Evolutionary conservation across 2,113 vertebrate genomes (phyloP).

Genomic region (Vidua chalybeata): DNA sequence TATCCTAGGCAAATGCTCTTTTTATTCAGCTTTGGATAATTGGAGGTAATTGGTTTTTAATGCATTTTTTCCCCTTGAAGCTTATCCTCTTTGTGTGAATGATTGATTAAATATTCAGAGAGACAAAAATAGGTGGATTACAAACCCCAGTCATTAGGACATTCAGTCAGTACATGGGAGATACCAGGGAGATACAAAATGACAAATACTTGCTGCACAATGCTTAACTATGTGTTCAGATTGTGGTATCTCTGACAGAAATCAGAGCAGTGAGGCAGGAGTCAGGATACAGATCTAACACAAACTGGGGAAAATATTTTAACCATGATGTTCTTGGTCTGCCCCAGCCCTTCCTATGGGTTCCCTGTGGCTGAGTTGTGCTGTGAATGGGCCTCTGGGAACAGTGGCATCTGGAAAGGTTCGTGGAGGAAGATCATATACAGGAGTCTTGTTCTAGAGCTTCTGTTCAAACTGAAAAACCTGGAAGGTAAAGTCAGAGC

Average conservation of each 20-base stretch:
- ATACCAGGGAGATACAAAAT: background rate
- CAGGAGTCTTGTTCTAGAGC: background rate
- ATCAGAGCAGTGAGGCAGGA: background rate
- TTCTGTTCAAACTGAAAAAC: background rate
- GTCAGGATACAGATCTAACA: background rate
- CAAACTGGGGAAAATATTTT: background rate
- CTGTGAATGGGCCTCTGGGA: background rate
- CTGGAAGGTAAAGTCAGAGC: background rate
- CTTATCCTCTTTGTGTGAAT: background rate
- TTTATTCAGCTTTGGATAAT: background rate
- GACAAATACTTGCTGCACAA: background rate
- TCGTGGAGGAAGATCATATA: accelerated
- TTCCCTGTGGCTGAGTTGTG: background rate
- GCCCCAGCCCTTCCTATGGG: background rate
- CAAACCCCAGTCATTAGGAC: background rate
- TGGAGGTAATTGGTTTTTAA: background rate
- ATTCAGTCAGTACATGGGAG: background rate
- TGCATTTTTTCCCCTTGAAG: background rate
- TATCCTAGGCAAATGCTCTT: background rate
- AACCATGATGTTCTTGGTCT: background rate
- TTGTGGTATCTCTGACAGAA: background rate
- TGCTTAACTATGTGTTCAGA: background rate
- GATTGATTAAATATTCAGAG: background rate
- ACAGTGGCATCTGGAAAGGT: background rate
- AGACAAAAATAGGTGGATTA: background rate